Conservation (phyloP, 1,140 invertebrate genomes). For the Zaprionus capensis region DNA sequence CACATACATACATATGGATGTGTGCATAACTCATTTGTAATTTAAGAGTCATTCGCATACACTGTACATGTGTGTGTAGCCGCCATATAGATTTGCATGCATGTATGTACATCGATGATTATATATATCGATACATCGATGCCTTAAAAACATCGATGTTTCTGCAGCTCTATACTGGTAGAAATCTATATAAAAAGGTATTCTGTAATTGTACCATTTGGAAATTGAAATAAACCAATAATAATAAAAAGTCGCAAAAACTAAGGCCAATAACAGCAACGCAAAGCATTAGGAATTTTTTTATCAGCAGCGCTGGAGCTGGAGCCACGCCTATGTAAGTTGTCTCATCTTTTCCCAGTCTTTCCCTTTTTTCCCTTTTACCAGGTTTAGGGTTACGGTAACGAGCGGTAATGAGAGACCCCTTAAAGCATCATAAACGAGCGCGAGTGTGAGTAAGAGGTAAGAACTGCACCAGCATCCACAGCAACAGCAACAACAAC, state of each 20-base stretch:
- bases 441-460: constrained; percentile 58
- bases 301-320: constrained; percentile 32
- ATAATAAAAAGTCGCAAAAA: constrained; percentile 17
- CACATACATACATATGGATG: constrained; percentile 8
- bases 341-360: constrained; percentile 50
- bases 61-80: no score
- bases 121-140: no score
- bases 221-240: constrained; percentile 15
- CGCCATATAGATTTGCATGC: no score
- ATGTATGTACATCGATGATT: no score
- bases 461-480: constrained; percentile 34
- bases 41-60: no score
- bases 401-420: constrained; percentile 47
- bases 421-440: constrained; percentile 45
- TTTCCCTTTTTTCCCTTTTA: constrained; percentile 18
- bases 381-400: constrained; percentile 60
- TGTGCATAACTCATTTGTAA: constrained; percentile 25
- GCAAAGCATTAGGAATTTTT: constrained; percentile 52
- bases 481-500: constrained; percentile 67
- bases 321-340: constrained; percentile 65
- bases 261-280: background rate
- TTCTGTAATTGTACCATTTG: background rate
- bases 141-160: no score
- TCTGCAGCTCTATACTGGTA: no score
- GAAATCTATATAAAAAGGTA: no score